phyloP scores from a whole-genome alignment of 2,113 vertebrate species.

The Anolis carolinensis region DNA sequence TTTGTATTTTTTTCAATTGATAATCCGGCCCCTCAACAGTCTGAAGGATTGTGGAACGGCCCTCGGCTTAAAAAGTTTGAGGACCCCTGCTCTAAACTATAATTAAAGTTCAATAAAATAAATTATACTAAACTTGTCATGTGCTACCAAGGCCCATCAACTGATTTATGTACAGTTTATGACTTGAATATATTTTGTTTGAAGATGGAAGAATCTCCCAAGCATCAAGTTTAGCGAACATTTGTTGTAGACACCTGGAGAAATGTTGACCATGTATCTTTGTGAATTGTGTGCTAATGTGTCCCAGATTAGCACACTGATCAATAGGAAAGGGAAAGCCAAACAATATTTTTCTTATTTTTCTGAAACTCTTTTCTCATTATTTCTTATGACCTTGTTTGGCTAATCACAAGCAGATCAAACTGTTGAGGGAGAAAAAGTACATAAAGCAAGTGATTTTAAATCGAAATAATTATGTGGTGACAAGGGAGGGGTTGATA shows the following conservation, averaged over 20 bases:
- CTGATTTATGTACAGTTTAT: background rate
- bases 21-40: too few species aligned
- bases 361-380: conserved; percentile 8
- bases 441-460: background rate
- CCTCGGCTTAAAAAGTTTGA: too few species aligned
- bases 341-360: background rate
- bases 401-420: conserved; percentile 7
- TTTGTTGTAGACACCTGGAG: background rate
- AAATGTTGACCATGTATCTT: conserved; percentile 2
- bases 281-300: background rate
- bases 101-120: too few species aligned
- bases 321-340: background rate
- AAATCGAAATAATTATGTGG: conserved; percentile 19
- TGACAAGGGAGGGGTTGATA: background rate
- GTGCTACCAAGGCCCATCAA: background rate
- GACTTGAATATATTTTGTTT: background rate
- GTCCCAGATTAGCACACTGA: background rate
- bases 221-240: background rate
- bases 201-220: background rate
- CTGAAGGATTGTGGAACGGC: too few species aligned
- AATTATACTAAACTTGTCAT: background rate
- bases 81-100: too few species aligned
- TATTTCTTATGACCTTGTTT: background rate
- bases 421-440: background rate
- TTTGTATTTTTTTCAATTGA: too few species aligned